Evolutionary conservation across 2,888 invertebrate species (phyloP), one percentile per base, ranked within the genome.

Genomic region (Lasioglossum malachurum): DNA sequence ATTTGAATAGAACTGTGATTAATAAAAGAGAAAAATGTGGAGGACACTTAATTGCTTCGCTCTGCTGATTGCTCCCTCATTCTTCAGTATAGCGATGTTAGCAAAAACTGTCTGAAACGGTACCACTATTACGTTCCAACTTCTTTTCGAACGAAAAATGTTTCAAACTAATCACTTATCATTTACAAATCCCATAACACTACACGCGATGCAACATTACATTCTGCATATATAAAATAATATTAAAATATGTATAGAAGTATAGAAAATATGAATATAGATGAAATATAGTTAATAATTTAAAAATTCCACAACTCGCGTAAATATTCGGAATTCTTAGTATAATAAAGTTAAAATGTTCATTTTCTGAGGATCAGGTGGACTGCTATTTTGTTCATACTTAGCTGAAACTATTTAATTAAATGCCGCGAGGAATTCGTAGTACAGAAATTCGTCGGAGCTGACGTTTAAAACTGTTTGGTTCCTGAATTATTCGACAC

Each of bases 1-100:
- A 67, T 67, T 67, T 23, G 35, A 67, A 67, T 35, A 67, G 35
- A 67, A 67, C 67, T 10, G 35, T 35, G 67, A 67, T 67, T 67
- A 67, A 67, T 35, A 35, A 31, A 67, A 35, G 67, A 67, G 35
- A 67, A 19, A 67, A 31, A 67, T 35, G 19, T 67, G 23, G 19
- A 35, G 67, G 67, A 31, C 19, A 35, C 31, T 67, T 67, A 35
- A 67, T 67, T 67, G 67, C 35, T 67, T 67, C 67, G 35, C 67
- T 35, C 67, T 31, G 67, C 19, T 67, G 35, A 67, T 67, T 67
- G 35, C 67, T 35, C 16, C 60, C 27, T 35, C 16, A 67, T 67
- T 35, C 35, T 35, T 35, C 35, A 10, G 35, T 19, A 35, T 19
- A 31, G 31, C 8, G 19, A 31, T 35, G 67, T 67, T 67, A 16